Evolutionary conservation across 2,888 invertebrate genomes (phyloP).

Genomic region (Slavum lentiscoides): DNA sequence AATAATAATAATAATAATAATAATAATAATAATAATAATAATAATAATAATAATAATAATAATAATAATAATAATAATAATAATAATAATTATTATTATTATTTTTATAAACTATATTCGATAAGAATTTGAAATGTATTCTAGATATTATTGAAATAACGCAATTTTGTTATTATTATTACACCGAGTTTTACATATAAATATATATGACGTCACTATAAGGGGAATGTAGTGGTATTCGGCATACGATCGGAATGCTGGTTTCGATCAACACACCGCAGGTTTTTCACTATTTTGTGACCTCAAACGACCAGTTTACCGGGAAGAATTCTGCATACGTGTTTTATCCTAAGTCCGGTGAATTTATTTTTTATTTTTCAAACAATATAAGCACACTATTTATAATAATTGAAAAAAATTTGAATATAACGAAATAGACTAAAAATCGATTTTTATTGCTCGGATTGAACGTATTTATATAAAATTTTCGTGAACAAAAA

Average conservation of each 20-base stretch:
- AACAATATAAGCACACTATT: too few relatives aligned
- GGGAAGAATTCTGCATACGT: constrained; percentile 24
- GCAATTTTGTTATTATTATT: not conserved
- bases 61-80: too few relatives aligned
- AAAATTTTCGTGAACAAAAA: too few relatives aligned
- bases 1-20: too few relatives aligned
- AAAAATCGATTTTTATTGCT: too few relatives aligned
- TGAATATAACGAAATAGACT: too few relatives aligned
- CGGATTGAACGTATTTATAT: too few relatives aligned
- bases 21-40: too few relatives aligned
- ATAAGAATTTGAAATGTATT: not conserved
- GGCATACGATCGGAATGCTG: constrained; percentile 41
- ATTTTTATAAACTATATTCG: too few relatives aligned
- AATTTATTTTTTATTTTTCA: not conserved
- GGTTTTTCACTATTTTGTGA: constrained; percentile 35
- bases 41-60: too few relatives aligned
- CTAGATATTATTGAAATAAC: constrained; percentile 20
- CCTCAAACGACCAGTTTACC: constrained; percentile 30
- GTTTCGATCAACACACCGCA: constrained; percentile 28
- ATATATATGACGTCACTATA: constrained; percentile 35
- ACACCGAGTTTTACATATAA: constrained; percentile 9
- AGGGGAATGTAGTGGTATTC: constrained; percentile 25
- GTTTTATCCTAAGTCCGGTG: constrained; percentile 19
- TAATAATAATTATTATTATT: too few relatives aligned
- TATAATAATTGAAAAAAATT: too few relatives aligned